Evolutionary conservation across 2,113 vertebrate genomes (phyloP), one percentile per base, ranked within the genome.

Genomic region (Clarias macrocephalus): DNA sequence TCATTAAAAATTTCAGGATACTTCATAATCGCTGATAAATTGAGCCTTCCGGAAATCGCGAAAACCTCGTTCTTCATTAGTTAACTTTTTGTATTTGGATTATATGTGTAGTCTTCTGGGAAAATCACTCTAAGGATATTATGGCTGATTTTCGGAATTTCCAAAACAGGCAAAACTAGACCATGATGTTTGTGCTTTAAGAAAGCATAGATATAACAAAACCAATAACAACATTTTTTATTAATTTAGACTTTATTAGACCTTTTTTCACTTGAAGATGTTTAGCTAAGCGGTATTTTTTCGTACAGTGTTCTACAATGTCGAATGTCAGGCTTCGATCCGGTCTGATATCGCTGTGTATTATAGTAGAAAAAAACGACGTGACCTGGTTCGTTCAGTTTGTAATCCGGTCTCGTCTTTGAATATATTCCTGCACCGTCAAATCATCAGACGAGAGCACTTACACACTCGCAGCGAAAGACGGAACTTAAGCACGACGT

Each of bases 401-500:
- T 6, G 48, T 52, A 18, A 28, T 79, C 52, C 0, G 15, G 10
- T 79, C 18, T 79, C 48, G 5, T 57, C 76, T 56, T 6, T 79
- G 52, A 80, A 80, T 33, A 59, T 33, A 18, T 59, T 80, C 56
- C 56, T 59, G 77, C 18, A 1, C 77, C 9, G n/a, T 59, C 28
- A 21, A 28, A 4, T 33, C 28, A 80, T 33, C 56, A 33, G 10
- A 12, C 54, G 30, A 59, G 77, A 80, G 56, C n/a, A 59, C 77
- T 57, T 59, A 12, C 18, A 10, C 5, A 66, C 52, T 68, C 28
- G 8, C 62, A n/a, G 12, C 48, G 18, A 83, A 83, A 68, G 42
- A 75, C 54, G 87, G 82, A 72, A 57, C 37, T 77, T 84, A 37
- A 75, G 85, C n/a, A 66, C 28, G 77, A 52, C 25, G 54, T 89